Base-by-base conservation (phyloP, 2,888 invertebrate genomes). In the Odontocerum albicorne region DNA sequence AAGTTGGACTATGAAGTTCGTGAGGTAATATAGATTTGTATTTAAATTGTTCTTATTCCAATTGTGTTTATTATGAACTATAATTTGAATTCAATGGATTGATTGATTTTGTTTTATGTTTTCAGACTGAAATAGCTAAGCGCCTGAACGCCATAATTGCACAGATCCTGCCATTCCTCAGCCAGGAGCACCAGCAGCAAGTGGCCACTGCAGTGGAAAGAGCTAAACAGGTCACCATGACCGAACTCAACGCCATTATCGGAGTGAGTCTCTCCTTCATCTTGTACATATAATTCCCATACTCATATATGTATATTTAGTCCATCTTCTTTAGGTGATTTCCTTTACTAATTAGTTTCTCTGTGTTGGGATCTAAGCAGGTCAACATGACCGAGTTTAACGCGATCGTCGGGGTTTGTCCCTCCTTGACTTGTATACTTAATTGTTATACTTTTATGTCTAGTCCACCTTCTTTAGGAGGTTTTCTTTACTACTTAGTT, bases 151-250 rank as follows among this genome's bases (percentile, higher is more conserved):
- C 92, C 65, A 93, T 95, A 70, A 92, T 94, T 72, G 92, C 89
- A 66, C 94, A 96, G 82, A 90, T 96, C 68, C 84, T 95, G 72
- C 95, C 94, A 66, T 94, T 92, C 75, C 83, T 96, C 65, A 91
- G 92, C 44, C 89, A 90, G 77, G 93, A 89, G 73, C 89, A 89
- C 70, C 95, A 96, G 72, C 92, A 92, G 77, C 92, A 93, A 79
- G 95, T 96, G 62, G 92, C 92, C 38, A 87, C 90, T 59, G 94
- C 96, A 6, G 91, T 96, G 62, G 96, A 96, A 72, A 77, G 95
- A 67, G 95, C 95, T 66, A 96, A 96, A 76, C 92, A 95, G 80
- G 92, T 96, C 70, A 93, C 91, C 67, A 93, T 94, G 92, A 89
- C 92, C 60, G 95, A 96, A 76, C 82, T 95, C 63, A 94, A 94